Base-by-base conservation (phyloP, 2,113 vertebrate species). In the Tragelaphus strepsiceros region DNA sequence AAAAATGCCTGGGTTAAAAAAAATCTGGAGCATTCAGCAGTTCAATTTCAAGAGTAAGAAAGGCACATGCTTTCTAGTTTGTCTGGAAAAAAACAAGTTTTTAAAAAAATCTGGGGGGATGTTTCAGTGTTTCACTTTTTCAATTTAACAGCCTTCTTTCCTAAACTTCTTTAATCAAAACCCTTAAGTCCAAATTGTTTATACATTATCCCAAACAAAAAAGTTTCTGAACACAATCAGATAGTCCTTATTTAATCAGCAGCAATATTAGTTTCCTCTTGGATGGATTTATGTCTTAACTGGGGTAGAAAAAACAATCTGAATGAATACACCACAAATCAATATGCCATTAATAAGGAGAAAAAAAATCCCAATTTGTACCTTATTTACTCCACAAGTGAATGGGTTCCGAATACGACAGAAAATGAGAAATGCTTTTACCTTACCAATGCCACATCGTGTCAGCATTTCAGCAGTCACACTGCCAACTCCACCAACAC, bases 361-460 rank as follows among this genome's bases (percentile, higher is more conserved):
- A 7, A 43, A 59, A 77, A 35, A 78, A 32, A 46, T 28, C 59
- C 56, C 91, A 77, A 83, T 35, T 86, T 91, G 91, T 97, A 98
- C 97, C 97, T 98, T 94, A 96, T 88, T 94, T 88, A 0, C 1
- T 98, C 91, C 74, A 84, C 1, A 30, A 93, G 10, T 82, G 21
- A 74, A 39, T n/a, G 10, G 46, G 39, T 53, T 95, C 81, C n/a
- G 64, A 97, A 15, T 16, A 64, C 24, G 58, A 95, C 21, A 96
- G 49, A 64, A 80, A 97, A 64, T 95, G 97, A 94, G 98, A 99
- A 92, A 91, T 90, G 97, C 98, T 97, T 99, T 99, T 99, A 99
- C 99, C 99, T 99, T 99, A 99, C 99, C 99, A 99, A 99, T 99
- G 99, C 99, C 99, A 99, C 99, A 99, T 98, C 99, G 99, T 97